Base-by-base conservation (phyloP, 2,888 invertebrate species). In the Thecophora atra region DNA sequence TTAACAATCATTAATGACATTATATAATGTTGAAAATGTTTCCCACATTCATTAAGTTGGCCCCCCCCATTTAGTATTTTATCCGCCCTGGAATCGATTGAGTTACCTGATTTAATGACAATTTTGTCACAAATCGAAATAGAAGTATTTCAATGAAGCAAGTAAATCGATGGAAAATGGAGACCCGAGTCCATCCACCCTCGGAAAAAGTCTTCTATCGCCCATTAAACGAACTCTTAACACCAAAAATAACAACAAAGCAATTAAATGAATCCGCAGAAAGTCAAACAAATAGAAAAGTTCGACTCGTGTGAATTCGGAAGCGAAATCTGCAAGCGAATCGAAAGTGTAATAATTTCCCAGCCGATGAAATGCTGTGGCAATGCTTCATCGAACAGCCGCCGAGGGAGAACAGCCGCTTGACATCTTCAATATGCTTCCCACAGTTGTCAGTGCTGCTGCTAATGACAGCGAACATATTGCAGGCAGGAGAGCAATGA, bases 361-460 rank as follows among this genome's bases (percentile, higher is more conserved):
- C 70, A 70, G 52, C 62, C 21, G 51, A 44, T 58, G n/a, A n/a
- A n/a, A n/a, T n/a, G 26, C 17, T 13, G n/a, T 47, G 24, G 63
- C 63, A 62, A 70, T 37, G 70, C 21, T 42, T 70, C 63, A 70
- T 62, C 52, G 44, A 70, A 70, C 63, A 70, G 47, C 60, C 15
- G 69, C 28, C 17, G 24, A 37, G 58, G 54, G 17, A 26, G 44
- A 62, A 11, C 21, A 44, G 42, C 52, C 62, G 56, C 70, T 70
- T 70, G 70, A 70, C 70, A 63, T 21, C 44, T 37, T 63, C 70
- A 70, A 70, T 70, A 70, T 70, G 70, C 30, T 70, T 70, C 70
- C 70, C 70, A 70, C 70, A 70, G 62, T 70, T 70, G 70, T 70
- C 70, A 70, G 47, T n/a, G 62, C 70, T 63, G 62, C 70, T 63